These are phyloP conservation scores for Apostichopus californicus DNA, from an alignment of 35 echinoderm and acorn worm genomes.

Conservation along the genomic window DNA sequence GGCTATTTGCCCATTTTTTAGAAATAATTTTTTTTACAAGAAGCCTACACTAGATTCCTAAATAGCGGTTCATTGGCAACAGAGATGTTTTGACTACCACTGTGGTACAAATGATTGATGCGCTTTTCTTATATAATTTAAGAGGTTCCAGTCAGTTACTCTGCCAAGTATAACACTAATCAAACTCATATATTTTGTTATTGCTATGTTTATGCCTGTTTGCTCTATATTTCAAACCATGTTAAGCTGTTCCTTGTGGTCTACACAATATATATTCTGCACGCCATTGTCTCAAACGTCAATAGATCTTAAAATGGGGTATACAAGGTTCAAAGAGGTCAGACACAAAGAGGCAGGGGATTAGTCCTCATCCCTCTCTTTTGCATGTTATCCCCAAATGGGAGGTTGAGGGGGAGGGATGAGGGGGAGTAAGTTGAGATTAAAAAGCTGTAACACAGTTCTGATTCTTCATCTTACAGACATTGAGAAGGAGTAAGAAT, in stretches of 20 bases:
- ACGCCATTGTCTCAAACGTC: too few species aligned
- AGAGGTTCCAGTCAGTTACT: neutral
- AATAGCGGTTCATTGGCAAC: neutral
- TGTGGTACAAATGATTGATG: neutral
- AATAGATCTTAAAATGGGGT: too few species aligned
- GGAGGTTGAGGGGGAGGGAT: too few species aligned
- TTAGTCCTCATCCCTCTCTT: too few species aligned
- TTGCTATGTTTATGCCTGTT: neutral
- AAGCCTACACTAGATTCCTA: neutral
- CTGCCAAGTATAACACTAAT: neutral
- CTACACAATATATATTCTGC: neutral
- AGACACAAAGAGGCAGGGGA: too few species aligned
- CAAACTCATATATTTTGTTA: conserved; percentile 4
- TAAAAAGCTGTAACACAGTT: too few species aligned
- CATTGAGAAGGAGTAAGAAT: too few species aligned
- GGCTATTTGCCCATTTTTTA: conserved; percentile 5
- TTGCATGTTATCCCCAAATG: too few species aligned
- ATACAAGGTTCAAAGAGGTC: too few species aligned
- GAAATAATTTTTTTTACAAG: neutral
- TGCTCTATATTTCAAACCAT: neutral
- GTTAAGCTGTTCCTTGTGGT: neutral
- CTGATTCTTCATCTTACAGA: too few species aligned
- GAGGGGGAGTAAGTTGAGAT: too few species aligned
- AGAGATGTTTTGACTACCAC: neutral
- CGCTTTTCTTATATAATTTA: neutral